Evolutionary conservation across 2,113 vertebrate species (phyloP).

Genomic region (Paramisgurnus dabryanus): DNA sequence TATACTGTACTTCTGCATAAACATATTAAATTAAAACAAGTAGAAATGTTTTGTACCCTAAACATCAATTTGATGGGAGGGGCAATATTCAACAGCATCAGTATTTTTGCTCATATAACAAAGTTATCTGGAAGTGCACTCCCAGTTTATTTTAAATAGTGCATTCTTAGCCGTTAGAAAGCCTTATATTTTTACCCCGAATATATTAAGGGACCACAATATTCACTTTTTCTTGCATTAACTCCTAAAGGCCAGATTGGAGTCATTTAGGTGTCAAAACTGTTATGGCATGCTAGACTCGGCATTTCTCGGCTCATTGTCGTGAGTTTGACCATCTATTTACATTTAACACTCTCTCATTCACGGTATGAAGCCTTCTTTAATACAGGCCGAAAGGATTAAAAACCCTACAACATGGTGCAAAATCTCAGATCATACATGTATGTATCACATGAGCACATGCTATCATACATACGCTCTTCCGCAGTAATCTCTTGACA

Average conservation of each 20-base stretch:
- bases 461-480: not conserved
- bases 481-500: slow-evolving; percentile 36
- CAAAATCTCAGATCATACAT: slow-evolving; percentile 24
- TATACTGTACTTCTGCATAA: not conserved
- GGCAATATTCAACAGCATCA: no score
- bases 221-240: not conserved
- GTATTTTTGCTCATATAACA: not conserved
- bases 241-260: not conserved
- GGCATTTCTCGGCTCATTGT: not conserved
- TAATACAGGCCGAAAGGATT: not conserved
- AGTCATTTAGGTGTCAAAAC: slow-evolving; percentile 16
- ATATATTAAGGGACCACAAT: not conserved
- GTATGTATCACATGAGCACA: slow-evolving; percentile 19
- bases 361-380: not conserved
- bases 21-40: not conserved
- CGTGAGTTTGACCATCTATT: not conserved
- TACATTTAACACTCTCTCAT: not conserved
- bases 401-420: not conserved
- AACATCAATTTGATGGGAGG: no score
- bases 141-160: not conserved
- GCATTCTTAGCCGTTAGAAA: not conserved
- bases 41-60: not conserved
- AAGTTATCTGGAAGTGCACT: not conserved
- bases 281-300: not conserved
- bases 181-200: no score